These are phyloP conservation scores for Sipha maydis DNA, from an alignment of 2,888 invertebrate genomes.

Conservation along the genomic window DNA sequence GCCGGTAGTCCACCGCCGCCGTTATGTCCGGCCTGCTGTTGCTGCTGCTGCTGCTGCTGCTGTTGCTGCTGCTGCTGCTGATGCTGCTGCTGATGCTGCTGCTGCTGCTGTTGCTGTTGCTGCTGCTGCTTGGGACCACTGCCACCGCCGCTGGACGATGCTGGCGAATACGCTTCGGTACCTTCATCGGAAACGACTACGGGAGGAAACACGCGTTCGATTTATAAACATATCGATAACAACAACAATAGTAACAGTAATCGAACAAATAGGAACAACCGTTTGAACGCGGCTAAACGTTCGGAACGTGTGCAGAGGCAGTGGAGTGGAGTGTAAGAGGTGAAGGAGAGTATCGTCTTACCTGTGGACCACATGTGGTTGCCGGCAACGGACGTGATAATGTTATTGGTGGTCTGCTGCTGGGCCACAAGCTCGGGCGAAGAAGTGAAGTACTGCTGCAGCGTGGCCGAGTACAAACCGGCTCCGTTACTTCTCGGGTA, in stretches of 20 bases:
- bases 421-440: constrained; percentile 49
- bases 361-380: constrained; percentile 58
- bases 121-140: too few relatives aligned
- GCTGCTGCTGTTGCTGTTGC: too few relatives aligned
- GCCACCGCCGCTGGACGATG: constrained; percentile 5
- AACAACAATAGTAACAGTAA: not conserved
- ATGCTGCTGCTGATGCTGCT: constrained; percentile 17
- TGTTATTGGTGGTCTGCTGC: constrained; percentile 30
- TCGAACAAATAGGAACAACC: not conserved
- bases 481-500: constrained; percentile 49
- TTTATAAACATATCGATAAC: not conserved
- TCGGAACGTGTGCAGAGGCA: too few relatives aligned
- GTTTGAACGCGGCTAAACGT: too few relatives aligned
- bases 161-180: constrained; percentile 56
- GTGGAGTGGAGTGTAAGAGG: not conserved
- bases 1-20: constrained; percentile 63
- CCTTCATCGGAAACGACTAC: constrained; percentile 51
- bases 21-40: not conserved
- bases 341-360: not conserved
- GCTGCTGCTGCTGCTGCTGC: constrained; percentile 21
- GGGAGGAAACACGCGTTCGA: too few relatives aligned
- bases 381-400: constrained; percentile 52
- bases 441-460: constrained; percentile 48
- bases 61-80: constrained; percentile 35
- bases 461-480: constrained; percentile 17